Evolutionary conservation across 1,140 invertebrate species (phyloP).

Genomic region (Papilio aristodemus): DNA sequence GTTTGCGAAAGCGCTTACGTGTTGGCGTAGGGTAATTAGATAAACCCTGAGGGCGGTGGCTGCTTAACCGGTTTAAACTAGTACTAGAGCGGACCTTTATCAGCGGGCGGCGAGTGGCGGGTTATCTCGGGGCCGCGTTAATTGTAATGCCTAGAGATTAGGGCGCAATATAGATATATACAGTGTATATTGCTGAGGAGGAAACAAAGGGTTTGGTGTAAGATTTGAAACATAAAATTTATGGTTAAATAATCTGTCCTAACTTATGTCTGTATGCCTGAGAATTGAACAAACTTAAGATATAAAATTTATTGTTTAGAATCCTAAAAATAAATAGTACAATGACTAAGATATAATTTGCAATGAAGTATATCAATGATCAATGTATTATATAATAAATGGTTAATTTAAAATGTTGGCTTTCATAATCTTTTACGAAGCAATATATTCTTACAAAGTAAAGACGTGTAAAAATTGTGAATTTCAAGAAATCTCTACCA

Average conservation of each 20-base stretch:
- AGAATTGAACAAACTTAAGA: not conserved
- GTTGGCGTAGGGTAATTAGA: slow-evolving; percentile 74
- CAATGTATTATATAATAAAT: not conserved
- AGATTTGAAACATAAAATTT: not conserved
- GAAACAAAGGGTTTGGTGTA: slow-evolving; percentile 36
- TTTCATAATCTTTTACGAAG: not conserved
- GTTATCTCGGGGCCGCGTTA: slow-evolving; percentile 76
- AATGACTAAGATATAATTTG: not conserved
- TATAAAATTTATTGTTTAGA: not conserved
- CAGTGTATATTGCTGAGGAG: slow-evolving; percentile 45
- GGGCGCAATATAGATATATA: slow-evolving; percentile 58
- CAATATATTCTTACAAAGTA: not conserved
- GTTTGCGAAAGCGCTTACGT: slow-evolving; percentile 52
- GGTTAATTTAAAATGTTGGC: too few species aligned
- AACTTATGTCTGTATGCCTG: too few species aligned
- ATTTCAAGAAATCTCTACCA: slow-evolving; percentile 14
- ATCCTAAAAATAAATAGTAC: not conserved
- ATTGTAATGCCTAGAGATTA: slow-evolving; percentile 78
- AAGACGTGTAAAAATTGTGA: slow-evolving; percentile 3
- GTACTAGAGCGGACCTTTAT: slow-evolving; percentile 66
- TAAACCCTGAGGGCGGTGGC: slow-evolving; percentile 70
- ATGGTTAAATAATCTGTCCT: not conserved
- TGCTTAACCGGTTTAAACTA: slow-evolving; percentile 77
- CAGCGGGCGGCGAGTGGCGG: slow-evolving; percentile 75
- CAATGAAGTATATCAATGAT: not conserved